phyloP scores from a whole-genome alignment of 2,797 vertebrate species.

The Menidia menidia region DNA sequence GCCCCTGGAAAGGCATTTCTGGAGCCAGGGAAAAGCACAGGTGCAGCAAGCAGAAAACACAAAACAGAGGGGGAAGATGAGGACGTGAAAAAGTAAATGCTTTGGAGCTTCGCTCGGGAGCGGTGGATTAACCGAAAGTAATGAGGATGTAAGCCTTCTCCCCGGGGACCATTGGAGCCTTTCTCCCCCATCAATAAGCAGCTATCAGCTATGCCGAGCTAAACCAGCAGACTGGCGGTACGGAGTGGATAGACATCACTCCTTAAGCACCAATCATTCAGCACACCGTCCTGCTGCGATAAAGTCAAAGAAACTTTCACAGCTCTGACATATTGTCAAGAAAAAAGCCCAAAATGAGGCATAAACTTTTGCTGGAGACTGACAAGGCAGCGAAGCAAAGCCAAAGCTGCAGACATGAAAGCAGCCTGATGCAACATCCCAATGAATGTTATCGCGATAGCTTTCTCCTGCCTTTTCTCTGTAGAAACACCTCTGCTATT shows the following conservation, averaged over 20 bases:
- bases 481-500: not conserved
- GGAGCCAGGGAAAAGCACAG: not conserved
- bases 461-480: not conserved
- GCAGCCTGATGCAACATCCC: slow-evolving; percentile 11
- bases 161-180: not conserved
- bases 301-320: slow-evolving; percentile 60
- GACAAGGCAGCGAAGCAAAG: slow-evolving; percentile 33
- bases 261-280: slow-evolving; percentile 63
- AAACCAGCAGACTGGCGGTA: slow-evolving; percentile 37
- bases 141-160: slow-evolving; percentile 59
- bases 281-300: slow-evolving; percentile 52
- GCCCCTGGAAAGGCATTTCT: slow-evolving; percentile 27
- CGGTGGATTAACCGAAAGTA: slow-evolving; percentile 74
- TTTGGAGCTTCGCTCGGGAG: slow-evolving; percentile 53
- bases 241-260: slow-evolving; percentile 51
- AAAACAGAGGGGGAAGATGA: not conserved
- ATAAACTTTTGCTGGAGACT: slow-evolving; percentile 24
- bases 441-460: not conserved
- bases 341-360: slow-evolving; percentile 37
- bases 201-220: slow-evolving; percentile 35
- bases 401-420: slow-evolving; percentile 32
- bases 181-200: slow-evolving; percentile 53
- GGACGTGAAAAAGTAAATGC: slow-evolving; percentile 42
- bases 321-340: slow-evolving; percentile 49
- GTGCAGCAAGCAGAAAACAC: slow-evolving; percentile 10